Percentiles rank a stretch among this genome's conserved stretches.
Evolutionary conservation across 2,888 invertebrate species (phyloP).

Genomic region (Plebejus anna): DNA sequence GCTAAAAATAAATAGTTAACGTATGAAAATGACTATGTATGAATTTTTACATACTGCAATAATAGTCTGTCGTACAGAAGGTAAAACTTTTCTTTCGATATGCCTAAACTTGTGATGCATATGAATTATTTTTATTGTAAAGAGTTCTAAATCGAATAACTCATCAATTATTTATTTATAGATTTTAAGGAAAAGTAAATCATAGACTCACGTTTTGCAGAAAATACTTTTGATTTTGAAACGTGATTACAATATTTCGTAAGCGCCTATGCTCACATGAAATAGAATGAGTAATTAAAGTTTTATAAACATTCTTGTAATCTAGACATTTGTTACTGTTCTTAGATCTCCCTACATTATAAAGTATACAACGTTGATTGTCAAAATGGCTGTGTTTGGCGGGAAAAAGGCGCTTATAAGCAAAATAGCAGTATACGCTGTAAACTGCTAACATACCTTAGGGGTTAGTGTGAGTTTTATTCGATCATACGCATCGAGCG

Average conservation of each 20-base stretch:
- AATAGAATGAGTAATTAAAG: neutral
- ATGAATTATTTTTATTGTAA: constrained; percentile 34
- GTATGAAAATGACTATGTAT: neutral
- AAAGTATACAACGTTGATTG: neutral
- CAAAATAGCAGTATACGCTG: no score
- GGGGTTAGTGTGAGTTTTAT: no score
- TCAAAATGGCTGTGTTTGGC: neutral
- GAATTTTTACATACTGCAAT: constrained; percentile 8
- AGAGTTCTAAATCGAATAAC: constrained; percentile 20
- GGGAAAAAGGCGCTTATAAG: neutral
- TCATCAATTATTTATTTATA: constrained; percentile 22
- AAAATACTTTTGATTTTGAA: neutral
- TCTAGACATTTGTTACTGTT: neutral
- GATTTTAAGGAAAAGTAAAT: constrained; percentile 18
- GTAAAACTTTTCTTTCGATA: neutral
- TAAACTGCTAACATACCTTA: no score
- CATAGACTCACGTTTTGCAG: neutral
- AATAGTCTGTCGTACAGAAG: neutral
- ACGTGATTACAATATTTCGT: neutral
- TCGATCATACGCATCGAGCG: no score
- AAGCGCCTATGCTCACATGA: neutral
- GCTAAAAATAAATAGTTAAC: neutral
- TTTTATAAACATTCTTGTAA: neutral
- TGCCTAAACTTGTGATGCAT: constrained; percentile 30
- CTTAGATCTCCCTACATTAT: neutral